Evolutionary conservation across 2,113 vertebrate genomes (phyloP).

Genomic region (Oceanodroma tethys): DNA sequence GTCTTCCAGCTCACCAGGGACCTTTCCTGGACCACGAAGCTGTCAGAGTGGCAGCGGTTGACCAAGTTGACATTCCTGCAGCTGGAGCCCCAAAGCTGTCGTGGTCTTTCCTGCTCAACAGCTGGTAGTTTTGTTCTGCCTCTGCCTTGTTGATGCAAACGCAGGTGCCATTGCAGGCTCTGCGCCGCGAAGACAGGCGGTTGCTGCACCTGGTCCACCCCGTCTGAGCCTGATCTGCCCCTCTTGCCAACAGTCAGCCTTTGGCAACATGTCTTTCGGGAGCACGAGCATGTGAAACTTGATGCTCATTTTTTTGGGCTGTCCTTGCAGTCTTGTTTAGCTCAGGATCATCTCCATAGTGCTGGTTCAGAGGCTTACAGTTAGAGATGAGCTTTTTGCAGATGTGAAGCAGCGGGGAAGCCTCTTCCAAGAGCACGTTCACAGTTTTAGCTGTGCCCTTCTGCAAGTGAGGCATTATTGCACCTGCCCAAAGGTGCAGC

Average conservation of each 20-base stretch:
- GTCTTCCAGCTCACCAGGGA: neutral
- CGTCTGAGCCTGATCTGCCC: neutral
- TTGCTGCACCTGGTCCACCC: neutral
- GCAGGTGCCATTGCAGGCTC: neutral
- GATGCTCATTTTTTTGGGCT: neutral
- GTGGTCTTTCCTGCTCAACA: neutral
- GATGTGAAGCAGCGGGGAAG: neutral
- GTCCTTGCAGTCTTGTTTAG: neutral
- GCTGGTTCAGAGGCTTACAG: neutral
- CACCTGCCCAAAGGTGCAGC: neutral
- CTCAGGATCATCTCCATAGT: fast-evolving
- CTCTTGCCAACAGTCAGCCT: neutral
- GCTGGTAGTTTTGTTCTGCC: neutral
- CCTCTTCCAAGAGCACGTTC: neutral
- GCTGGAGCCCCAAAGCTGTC: fast-evolving
- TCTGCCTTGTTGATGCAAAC: neutral
- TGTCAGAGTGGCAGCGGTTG: neutral
- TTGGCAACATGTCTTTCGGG: fast-evolving
- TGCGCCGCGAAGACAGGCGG: fast-evolving
- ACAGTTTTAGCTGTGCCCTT: neutral
- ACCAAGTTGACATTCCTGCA: neutral
- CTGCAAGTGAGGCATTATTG: neutral
- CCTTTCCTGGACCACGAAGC: neutral
- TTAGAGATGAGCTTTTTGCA: neutral
- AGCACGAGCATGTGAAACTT: fast-evolving